Percentiles rank a stretch among this genome's conserved stretches.
Evolutionary conservation across 2,113 vertebrate species (phyloP).

Genomic region (Otocyon megalotis): DNA sequence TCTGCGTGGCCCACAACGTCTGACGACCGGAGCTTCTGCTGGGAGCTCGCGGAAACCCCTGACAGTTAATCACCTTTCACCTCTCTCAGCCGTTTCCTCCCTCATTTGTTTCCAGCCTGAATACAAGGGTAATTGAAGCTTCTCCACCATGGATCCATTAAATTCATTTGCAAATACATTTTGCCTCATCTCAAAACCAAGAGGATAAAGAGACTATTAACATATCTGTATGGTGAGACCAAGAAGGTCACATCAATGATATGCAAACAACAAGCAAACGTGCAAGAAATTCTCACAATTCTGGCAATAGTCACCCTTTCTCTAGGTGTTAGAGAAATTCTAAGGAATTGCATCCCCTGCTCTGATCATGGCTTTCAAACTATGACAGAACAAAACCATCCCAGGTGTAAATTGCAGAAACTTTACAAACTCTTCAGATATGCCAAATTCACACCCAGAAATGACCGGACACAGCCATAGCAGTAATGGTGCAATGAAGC

Average conservation of each 20-base stretch:
- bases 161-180: neutral
- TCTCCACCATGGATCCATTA: neutral
- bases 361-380: neutral
- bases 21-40: neutral
- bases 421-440: neutral
- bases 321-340: neutral
- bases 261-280: neutral
- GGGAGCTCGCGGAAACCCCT: neutral
- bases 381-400: neutral
- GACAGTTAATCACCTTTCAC: neutral
- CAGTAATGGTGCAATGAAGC: neutral
- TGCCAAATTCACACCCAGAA: neutral
- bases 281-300: neutral
- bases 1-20: neutral
- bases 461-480: neutral
- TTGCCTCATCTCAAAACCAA: conserved; percentile 18
- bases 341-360: neutral
- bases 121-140: neutral
- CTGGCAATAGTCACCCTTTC: neutral
- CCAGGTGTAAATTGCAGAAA: neutral
- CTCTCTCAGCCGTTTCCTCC: neutral
- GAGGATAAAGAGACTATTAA: neutral
- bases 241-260: neutral
- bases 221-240: neutral
- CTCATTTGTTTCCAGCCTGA: neutral